Percentiles rank a stretch among this genome's conserved stretches.
Conservation (phyloP, 2,113 vertebrate genomes). For the Lasiurus borealis region DNA sequence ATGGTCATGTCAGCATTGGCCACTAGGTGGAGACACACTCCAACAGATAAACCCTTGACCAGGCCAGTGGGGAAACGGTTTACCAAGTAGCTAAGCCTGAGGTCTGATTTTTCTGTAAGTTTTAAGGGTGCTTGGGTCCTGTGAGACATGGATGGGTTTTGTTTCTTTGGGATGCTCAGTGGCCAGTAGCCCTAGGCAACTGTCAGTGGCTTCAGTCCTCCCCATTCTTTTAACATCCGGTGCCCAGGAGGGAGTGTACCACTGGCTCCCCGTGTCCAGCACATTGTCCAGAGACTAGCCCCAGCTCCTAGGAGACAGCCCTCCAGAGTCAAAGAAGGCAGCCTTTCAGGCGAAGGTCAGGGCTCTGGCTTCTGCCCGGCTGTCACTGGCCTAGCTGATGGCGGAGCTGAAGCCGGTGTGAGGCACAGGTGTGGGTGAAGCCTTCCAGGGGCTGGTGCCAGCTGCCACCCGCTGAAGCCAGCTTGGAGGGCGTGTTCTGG, state of each 20-base stretch:
- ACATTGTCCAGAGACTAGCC: neutral
- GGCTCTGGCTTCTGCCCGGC: neutral
- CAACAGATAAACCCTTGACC: accelerated
- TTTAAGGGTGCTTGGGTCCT: neutral
- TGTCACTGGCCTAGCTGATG: neutral
- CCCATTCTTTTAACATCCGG: neutral
- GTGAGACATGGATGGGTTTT: accelerated
- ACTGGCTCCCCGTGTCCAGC: neutral
- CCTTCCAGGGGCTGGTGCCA: too few species aligned
- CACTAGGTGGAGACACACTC: conserved; percentile 53
- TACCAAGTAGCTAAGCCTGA: neutral
- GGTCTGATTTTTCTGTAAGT: neutral
- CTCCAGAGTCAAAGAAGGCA: neutral
- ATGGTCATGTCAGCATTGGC: accelerated
- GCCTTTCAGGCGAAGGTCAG: neutral
- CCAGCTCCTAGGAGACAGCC: conserved; percentile 52
- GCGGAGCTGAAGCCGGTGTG: too few species aligned
- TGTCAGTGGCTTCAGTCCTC: too few species aligned
- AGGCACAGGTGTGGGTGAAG: neutral
- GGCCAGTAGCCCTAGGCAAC: neutral
- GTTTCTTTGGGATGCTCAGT: neutral
- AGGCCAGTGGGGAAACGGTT: accelerated
- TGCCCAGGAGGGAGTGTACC: neutral
- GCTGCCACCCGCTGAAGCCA: neutral
- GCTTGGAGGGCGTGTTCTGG: neutral